Evolutionary conservation across 2,888 invertebrate species (phyloP), one percentile per base, ranked within the genome.

Genomic region (Criorhina ranunculi): DNA sequence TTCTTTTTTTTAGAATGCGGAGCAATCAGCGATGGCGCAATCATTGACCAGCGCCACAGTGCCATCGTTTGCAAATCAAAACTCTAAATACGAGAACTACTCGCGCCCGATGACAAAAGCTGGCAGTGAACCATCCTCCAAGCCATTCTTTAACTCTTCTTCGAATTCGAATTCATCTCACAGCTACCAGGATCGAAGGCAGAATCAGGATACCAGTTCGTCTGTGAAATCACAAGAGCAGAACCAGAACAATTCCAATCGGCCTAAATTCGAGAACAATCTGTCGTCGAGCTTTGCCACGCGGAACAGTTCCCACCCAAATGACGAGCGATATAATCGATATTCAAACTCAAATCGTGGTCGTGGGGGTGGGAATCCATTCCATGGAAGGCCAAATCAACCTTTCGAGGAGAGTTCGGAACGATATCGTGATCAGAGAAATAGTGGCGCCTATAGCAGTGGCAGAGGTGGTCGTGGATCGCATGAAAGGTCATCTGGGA

Each of bases 211-310:
- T 80, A 70, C 64, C 64, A 72, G 44, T 40, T 86, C 86, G 3
- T 55, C 78, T 7, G 80, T 40, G 7, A 85, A 75, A 75, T 76
- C 86, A 19, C 86, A 79, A 77, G 66, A 73, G 7, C 75, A 55
- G 53, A 73, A 53, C 49, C 59, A 40, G 40, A 73, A 35, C 40
- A 69, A 62, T 62, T 53, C 82, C 42, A 76, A 75, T 57, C 88
- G 88, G 12, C 88, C 90, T 0, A 89, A 90, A 55, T 92, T 92
- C 69, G 92, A 92, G 86, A 92, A 92, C 75, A 92, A 92, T 87
- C 89, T 92, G 40, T 92, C 92, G 0, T 90, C 91, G 37, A 92
- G 91, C 57, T 92, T 92, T 88, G 90, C 90, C 5, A 90, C 82
- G 4, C 78, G 82, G 19, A 86, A 78, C 29, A 78, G 69, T 46